Base-by-base conservation (phyloP, 2,797 vertebrate species). In the Hylomyscus alleni region DNA sequence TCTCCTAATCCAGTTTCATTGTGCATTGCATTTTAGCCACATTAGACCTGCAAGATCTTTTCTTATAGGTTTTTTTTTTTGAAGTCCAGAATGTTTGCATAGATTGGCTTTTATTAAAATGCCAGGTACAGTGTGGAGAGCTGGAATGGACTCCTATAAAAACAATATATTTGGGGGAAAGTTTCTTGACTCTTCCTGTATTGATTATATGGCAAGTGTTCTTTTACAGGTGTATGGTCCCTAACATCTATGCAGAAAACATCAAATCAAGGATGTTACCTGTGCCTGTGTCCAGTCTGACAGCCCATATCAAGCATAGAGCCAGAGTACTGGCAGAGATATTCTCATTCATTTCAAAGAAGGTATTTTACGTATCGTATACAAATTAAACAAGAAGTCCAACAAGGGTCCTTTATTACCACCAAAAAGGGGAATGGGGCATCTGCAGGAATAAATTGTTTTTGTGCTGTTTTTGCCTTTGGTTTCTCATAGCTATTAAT, bases 51-150 rank as follows among this genome's bases (percentile, higher is more conserved):
- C 15, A 47, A 44, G 58, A 62, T 12, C 2, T 26, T 62, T 44
- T 44, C 58, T 47, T 47, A 62, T 10, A 84, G 14, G n/a, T n/a
- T n/a, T n/a, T 44, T 44, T 44, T 44, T 44, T 44, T 44, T 65
- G 90, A 97, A 72, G 94, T 65, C 6, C 17, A 97, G 91, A 94
- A 85, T 19, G 67, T 97, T 98, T 92, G 10, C 93, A 97, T 95
- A 97, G 95, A 96, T 94, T 69, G 56, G 80, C 91, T 97, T 98
- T 98, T 98, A 99, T 98, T 99, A 96, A 98, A 98, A 98, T 97
- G 92, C 97, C 98, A 93, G 83, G 80, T 52, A 75, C 67, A 95
- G 91, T 95, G 76, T 50, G 89, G 87, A 93, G 92, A 98, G 97
- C 95, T 95, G 98, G 97, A 97, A 93, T 2, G 19, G 89, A 84